A percentile compares a stretch with the other conserved stretches of the same genome.
Evolutionary conservation across 2,888 invertebrate species (phyloP).

Genomic region (Trichacis sp.): DNA sequence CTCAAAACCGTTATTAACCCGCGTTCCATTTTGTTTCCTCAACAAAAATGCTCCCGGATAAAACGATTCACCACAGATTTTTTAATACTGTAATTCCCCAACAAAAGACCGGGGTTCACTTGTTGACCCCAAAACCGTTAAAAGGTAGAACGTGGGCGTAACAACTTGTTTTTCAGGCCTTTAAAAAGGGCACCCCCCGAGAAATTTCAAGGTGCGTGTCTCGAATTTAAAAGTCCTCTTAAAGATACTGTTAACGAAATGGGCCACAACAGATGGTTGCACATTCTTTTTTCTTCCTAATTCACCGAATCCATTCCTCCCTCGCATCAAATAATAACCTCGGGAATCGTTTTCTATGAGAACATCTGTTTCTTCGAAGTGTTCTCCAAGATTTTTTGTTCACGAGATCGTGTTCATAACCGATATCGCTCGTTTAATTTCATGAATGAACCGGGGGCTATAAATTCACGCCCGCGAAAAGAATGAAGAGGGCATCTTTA

Average conservation of each 20-base stretch:
- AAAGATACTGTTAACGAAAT: constrained; percentile 2
- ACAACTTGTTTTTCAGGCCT: constrained; percentile 1
- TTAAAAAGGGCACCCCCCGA: not conserved
- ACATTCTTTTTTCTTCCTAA: not conserved
- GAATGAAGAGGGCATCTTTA: not conserved
- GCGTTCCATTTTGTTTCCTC: no score
- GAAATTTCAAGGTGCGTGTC: constrained; percentile 8
- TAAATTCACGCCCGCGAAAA: not conserved
- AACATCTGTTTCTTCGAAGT: constrained; percentile 7
- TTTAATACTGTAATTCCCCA: no score
- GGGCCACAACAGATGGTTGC: constrained; percentile 2
- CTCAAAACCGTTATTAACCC: no score
- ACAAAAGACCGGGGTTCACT: not conserved
- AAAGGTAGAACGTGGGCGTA: constrained; percentile 7
- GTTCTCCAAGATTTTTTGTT: not conserved
- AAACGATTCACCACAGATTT: no score
- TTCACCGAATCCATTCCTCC: constrained; percentile 3
- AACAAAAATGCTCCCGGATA: no score
- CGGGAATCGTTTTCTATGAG: not conserved
- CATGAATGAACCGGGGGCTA: constrained; percentile 1
- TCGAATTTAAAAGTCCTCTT: constrained; percentile 8
- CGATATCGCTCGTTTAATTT: not conserved
- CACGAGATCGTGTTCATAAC: not conserved
- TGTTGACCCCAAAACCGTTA: constrained; percentile 4
- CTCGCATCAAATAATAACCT: constrained; percentile 4